Base-by-base conservation (phyloP, 2,113 vertebrate genomes). In the Cettia cetti region DNA sequence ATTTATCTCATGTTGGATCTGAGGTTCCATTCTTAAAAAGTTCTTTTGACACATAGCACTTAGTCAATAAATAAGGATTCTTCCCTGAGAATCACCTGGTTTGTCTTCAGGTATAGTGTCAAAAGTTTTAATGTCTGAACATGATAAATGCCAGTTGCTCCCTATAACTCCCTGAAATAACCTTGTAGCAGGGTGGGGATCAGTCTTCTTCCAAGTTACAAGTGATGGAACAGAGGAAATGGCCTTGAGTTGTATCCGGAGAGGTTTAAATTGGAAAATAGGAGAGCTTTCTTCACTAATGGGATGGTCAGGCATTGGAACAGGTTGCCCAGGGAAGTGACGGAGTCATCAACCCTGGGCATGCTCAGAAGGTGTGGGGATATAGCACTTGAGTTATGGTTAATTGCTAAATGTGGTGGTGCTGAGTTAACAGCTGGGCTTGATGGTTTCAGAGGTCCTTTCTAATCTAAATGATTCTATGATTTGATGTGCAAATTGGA, bases 301-400 rank as follows among this genome's bases (percentile, higher is more conserved):
- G 1, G 6, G 2, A 16, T 66, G 7, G 10, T 45, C 39, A 47
- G 27, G 11, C 15, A 15, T 21, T 0, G 2, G 27, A 77, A 19
- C 11, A 28, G 35, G 8, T 28, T 86, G 35, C 20, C 7, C 24
- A 13, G 35, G 26, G 26, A 35, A 26, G 13, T 50, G 31, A 6
- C 50, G 52, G 20, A 57, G 11, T 76, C 4, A 2, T 50, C 13
- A 31, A 1, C 4, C 11, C 18, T 15, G 28, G n/a, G 9, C 16
- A 6, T 13, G 10, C 35, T 76, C 26, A 50, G 24, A n/a, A 75
- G 21, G 2, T 42, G 24, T 57, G n/a, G 30, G 24, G n/a, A 30
- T 57, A 13, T 42, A 42, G 42, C 16, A 35, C 21, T 35, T 21
- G 20, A 7, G 13, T 40, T 57, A 6, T 17, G 7, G 15, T 33